Evolutionary conservation across 2,113 vertebrate species (phyloP), one percentile per base, ranked within the genome.

Genomic region (Corythoichthys intestinalis): DNA sequence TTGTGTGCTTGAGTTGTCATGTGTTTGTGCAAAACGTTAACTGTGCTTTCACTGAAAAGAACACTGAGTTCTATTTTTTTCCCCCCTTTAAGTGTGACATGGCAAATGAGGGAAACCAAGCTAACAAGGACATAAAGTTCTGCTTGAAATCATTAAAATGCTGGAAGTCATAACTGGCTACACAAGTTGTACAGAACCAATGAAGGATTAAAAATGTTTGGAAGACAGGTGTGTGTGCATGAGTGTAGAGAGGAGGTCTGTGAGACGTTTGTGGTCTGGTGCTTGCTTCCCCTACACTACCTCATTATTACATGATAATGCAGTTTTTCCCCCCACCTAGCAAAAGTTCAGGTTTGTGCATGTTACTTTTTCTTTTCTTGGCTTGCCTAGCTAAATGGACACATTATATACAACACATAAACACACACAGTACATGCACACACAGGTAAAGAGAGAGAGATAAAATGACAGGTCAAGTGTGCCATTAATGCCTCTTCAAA

Each of bases 141-240:
- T 74, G 80, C 83, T 81, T 76, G 75, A 82, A 85, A 89, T 92
- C 91, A 91, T 93, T 93, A 92, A 90, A 93, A 92, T 90, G 85
- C 48, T 52, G 74, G 78, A 87, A 83, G 80, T 77, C 72, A 80
- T 75, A 69, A 83, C 76, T 61, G 41, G 73, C 83, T 83, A 81
- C 81, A 83, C 67, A 74, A 76, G 76, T 73, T 75, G 74, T 73
- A 81, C 69, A 79, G 71, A 75, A 72, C 61, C 72, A 76, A 81
- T 73, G 52, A 72, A 61, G 52, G 57, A 72, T 78, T 5, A 76
- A 65, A 74, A 57, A 34, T 53, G 17, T 38, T 73, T 66, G 48
- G 57, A 75, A 72, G 78, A 80, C 66, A 79, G 71, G 52, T 79
- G 74, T 56, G 56, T 15, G 28, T 14, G 62, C 0, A 28, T 49